phyloP scores from a whole-genome alignment of 92 coral and sea anemone genomes.

The Palythoa caribaeorum region DNA sequence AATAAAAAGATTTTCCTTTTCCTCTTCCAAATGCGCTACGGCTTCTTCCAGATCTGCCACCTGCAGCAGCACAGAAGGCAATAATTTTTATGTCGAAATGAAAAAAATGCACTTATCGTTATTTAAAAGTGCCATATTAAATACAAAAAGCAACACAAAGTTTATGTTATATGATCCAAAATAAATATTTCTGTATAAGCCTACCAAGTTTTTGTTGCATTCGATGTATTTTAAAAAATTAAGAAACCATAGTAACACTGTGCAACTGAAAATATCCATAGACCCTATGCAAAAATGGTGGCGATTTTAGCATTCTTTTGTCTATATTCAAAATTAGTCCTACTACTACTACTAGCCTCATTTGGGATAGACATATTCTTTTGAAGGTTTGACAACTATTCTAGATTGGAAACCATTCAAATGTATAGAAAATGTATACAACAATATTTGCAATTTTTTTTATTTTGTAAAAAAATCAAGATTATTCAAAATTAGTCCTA shows the following conservation, averaged over 20 bases:
- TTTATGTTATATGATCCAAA: constrained; percentile 11
- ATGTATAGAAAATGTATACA: neutral
- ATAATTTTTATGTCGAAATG: constrained; percentile 27
- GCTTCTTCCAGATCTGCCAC: constrained; percentile 50
- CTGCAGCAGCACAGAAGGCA: constrained; percentile 45
- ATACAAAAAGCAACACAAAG: neutral
- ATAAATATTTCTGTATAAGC: neutral
- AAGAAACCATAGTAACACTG: constrained; percentile 7
- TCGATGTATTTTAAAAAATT: constrained; percentile 7
- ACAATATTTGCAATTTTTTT: neutral
- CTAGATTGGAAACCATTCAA: neutral
- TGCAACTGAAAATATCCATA: constrained; percentile 19
- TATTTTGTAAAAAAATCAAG: neutral
- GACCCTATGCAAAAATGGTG: constrained; percentile 15
- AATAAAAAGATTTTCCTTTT: constrained; percentile 57
- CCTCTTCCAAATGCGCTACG: constrained; percentile 38
- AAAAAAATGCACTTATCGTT: constrained; percentile 26
- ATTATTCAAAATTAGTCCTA: constrained; percentile 4
- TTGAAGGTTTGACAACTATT: neutral
- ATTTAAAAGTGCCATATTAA: constrained; percentile 20
- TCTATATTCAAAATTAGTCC: constrained; percentile 9
- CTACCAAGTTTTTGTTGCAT: constrained; percentile 7
- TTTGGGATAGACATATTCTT: too few relatives aligned
- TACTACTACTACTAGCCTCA: constrained; percentile 1
- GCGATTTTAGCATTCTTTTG: constrained; percentile 1